Evolutionary conservation across 2,797 vertebrate species (phyloP).

Genomic region (Bradypodion ventrale): DNA sequence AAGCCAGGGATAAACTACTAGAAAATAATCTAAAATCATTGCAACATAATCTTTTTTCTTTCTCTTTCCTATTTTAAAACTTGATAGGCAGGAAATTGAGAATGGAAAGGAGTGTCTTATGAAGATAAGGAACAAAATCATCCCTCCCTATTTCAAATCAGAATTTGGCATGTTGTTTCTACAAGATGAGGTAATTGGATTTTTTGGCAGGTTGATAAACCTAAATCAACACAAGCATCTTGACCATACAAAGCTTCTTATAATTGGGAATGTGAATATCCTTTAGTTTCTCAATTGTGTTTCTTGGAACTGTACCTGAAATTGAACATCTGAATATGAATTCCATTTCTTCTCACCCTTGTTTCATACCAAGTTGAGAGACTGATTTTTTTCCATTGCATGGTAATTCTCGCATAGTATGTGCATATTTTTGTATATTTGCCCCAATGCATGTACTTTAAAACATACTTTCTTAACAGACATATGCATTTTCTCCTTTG

Average conservation of each 20-base stretch:
- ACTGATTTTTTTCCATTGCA: no score
- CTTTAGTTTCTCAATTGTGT: not conserved
- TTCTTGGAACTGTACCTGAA: no score
- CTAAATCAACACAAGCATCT: constrained; percentile 4
- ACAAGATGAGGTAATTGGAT: constrained; percentile 69
- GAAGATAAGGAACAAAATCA: constrained; percentile 73
- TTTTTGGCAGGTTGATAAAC: constrained; percentile 4
- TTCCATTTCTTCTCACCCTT: no score
- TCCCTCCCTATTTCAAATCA: constrained; percentile 83
- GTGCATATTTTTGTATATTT: no score
- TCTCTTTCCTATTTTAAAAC: constrained; percentile 29
- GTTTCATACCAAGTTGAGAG: no score
- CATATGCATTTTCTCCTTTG: no score
- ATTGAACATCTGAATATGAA: no score
- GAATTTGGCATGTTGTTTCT: constrained; percentile 72
- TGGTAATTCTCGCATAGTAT: no score
- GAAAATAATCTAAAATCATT: constrained; percentile 42
- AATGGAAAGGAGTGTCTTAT: constrained; percentile 68
- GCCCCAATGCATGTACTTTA: no score
- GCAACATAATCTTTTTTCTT: constrained; percentile 26
- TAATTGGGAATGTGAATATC: not conserved
- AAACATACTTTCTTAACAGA: no score
- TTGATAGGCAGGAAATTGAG: constrained; percentile 76
- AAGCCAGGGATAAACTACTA: not conserved
- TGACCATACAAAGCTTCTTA: not conserved